phyloP scores from a whole-genome alignment of 2,888 invertebrate species.

The Cataglyphis rosenhaueri region DNA sequence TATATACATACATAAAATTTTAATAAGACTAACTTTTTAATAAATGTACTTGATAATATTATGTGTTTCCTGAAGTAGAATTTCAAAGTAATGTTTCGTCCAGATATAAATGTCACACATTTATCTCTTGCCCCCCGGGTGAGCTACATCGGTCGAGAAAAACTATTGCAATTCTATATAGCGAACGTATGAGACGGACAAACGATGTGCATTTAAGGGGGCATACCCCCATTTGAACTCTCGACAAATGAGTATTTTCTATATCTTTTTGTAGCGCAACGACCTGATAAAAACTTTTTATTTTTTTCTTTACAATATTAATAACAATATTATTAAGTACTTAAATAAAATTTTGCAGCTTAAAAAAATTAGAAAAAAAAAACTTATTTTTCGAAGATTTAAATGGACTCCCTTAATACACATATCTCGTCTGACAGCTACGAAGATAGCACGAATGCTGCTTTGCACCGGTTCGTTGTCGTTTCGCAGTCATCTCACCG shows the following conservation, averaged over 20 bases:
- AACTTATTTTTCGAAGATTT: no score
- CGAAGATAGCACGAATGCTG: constrained; percentile 49
- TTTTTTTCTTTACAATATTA: no score
- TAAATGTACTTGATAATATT: neutral
- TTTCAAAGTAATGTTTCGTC: neutral
- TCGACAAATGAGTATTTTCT: no score
- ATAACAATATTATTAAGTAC: no score
- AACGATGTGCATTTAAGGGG: constrained; percentile 59
- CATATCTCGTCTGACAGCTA: constrained; percentile 76
- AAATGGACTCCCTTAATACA: constrained; percentile 59
- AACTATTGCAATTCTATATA: constrained; percentile 70
- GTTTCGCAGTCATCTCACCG: constrained; percentile 68
- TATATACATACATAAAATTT: neutral
- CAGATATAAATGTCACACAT: neutral
- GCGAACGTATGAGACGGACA: constrained; percentile 75
- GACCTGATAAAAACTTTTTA: no score
- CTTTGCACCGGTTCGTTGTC: constrained; percentile 47
- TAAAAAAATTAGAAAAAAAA: no score
- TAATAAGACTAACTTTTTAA: neutral
- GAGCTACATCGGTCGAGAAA: neutral
- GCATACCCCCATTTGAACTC: no score
- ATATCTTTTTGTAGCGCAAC: no score
- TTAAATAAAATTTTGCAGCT: no score
- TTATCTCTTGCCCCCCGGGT: neutral
- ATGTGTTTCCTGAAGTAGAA: neutral